A percentile compares a stretch with the other conserved stretches of the same genome.
These are phyloP conservation scores for Danio tinwini DNA, from an alignment of 2,797 vertebrate species.

Conservation along the genomic window DNA sequence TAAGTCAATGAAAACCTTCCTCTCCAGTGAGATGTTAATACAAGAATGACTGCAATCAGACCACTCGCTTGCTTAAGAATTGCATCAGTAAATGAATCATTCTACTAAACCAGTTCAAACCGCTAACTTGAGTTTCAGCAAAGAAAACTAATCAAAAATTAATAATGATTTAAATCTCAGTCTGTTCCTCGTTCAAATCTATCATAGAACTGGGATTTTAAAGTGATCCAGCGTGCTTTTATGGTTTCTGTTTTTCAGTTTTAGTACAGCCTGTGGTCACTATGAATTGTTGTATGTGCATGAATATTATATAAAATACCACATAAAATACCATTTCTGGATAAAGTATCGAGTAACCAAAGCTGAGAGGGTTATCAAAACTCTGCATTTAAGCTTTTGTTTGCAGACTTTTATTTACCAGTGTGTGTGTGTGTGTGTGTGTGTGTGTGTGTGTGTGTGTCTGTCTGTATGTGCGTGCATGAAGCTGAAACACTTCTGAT, in stretches of 20 bases:
- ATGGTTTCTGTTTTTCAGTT: neutral
- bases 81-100: neutral
- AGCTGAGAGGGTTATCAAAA: neutral
- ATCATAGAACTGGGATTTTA: neutral
- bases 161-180: neutral
- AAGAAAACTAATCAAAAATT: neutral
- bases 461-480: neutral
- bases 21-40: neutral
- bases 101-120: neutral
- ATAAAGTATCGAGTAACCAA: neutral
- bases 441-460: too few species aligned
- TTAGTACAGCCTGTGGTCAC: neutral
- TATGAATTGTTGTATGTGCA: neutral
- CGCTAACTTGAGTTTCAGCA: neutral
- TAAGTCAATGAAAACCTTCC: neutral
- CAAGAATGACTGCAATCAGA: neutral
- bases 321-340: neutral
- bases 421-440: too few species aligned
- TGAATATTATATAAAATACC: neutral
- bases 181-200: neutral
- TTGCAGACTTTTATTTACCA: constrained; percentile 29
- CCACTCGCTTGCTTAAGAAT: neutral
- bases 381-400: neutral
- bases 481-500: constrained; percentile 24
- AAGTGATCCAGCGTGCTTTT: neutral